These are phyloP conservation scores for Charadrius vociferus DNA, from an alignment of 2,113 vertebrate genomes.

Conservation along the genomic window DNA sequence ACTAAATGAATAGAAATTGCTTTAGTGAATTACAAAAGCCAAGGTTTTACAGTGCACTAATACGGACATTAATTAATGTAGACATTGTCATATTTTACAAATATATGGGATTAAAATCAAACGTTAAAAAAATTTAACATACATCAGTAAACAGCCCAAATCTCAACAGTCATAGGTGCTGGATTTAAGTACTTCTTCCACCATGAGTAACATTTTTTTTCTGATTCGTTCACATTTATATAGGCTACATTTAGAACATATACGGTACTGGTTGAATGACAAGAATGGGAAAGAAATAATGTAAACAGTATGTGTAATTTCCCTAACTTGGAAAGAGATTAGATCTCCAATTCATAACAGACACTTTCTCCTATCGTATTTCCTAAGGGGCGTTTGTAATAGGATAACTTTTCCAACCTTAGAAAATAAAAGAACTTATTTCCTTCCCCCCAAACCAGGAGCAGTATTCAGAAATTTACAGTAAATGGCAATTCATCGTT, in stretches of 20 bases:
- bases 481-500: conserved; percentile 41
- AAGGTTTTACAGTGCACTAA: conserved; percentile 66
- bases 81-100: conserved; percentile 67
- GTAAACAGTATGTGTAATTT: not conserved
- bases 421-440: not conserved
- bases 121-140: not conserved
- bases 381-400: not conserved
- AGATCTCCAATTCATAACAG: not conserved
- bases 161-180: not conserved
- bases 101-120: conserved; percentile 42
- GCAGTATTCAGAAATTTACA: conserved; percentile 34
- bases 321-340: not conserved
- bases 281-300: not conserved
- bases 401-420: not conserved
- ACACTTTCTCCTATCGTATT: not conserved
- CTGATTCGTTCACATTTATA: not conserved
- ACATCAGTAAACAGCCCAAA: not conserved
- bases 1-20: conserved; percentile 92
- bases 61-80: conserved; percentile 68
- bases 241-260: not conserved
- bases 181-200: not conserved
- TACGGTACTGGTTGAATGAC: not conserved
- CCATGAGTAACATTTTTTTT: not conserved
- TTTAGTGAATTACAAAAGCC: conserved; percentile 91
- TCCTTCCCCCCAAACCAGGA: not conserved